phyloP scores from a whole-genome alignment of 1,140 invertebrate species.

The Drosophila malerkotliana region DNA sequence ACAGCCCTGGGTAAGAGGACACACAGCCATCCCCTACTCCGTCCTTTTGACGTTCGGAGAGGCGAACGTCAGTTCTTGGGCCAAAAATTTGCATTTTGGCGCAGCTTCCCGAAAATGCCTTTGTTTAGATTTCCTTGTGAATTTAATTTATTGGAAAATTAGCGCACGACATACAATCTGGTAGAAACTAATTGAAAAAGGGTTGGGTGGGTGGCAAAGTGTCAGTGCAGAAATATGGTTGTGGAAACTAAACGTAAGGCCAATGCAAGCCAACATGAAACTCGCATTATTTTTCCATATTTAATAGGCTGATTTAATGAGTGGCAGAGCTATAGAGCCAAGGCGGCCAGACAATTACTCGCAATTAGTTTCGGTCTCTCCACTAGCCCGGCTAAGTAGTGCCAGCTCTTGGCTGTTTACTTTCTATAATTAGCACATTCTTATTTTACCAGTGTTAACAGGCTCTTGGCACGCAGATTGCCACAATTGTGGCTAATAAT shows the following conservation, averaged over 20 bases:
- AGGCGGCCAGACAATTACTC: constrained; percentile 50
- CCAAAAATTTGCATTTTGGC: constrained; percentile 79
- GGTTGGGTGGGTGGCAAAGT: constrained; percentile 6
- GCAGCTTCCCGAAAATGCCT: constrained; percentile 61
- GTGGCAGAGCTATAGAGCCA: constrained; percentile 27
- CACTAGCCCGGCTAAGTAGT: constrained; percentile 39
- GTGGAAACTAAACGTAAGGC: no score
- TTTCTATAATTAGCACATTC: constrained; percentile 70
- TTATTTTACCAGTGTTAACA: constrained; percentile 57
- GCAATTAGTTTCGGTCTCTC: constrained; percentile 61
- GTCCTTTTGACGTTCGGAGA: constrained; percentile 9
- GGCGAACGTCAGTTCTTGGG: constrained; percentile 40
- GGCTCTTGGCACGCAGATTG: constrained; percentile 51
- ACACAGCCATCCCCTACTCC: background rate
- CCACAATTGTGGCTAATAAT: constrained; percentile 34
- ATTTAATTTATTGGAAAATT: constrained; percentile 83
- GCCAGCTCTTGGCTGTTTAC: constrained; percentile 20
- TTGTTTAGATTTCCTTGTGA: constrained; percentile 80
- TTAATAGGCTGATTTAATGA: constrained; percentile 49
- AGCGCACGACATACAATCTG: constrained; percentile 66
- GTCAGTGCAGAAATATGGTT: constrained; percentile 11
- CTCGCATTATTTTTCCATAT: constrained; percentile 53
- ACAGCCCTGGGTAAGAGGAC: constrained; percentile 41
- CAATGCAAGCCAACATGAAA: constrained; percentile 27
- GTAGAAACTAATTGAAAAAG: constrained; percentile 65